Percentiles rank a stretch among this genome's conserved stretches.
These are phyloP conservation scores for Sphaerophoria rueppellii DNA, from an alignment of 2,888 invertebrate species.

Conservation along the genomic window DNA sequence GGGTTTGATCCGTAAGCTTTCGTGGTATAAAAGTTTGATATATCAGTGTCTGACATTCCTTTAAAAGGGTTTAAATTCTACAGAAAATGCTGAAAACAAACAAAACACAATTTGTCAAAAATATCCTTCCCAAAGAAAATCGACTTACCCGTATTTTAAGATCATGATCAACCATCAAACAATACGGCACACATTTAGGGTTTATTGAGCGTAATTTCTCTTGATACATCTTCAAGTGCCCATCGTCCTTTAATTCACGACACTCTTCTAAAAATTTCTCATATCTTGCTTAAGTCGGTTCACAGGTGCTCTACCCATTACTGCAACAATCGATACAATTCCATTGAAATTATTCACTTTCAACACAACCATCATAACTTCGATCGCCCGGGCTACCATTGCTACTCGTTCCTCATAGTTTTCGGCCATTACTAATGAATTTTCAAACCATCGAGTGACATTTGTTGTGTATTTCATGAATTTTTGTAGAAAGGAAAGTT, in stretches of 20 bases:
- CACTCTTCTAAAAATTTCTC: constrained; percentile 93
- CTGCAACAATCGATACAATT: constrained; percentile 95
- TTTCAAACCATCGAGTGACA: constrained; percentile 98
- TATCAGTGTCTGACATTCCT: constrained; percentile 92
- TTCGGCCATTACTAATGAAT: constrained; percentile 96
- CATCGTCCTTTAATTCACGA: constrained; percentile 91
- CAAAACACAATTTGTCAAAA: constrained; percentile 37
- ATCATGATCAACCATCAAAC: constrained; percentile 93
- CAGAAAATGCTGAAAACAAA: constrained; percentile 88
- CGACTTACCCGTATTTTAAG: constrained; percentile 89
- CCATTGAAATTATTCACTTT: constrained; percentile 99
- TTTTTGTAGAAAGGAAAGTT: constrained; percentile 94
- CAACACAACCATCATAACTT: constrained; percentile 96
- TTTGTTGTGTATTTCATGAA: constrained; percentile 98
- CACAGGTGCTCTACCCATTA: constrained; percentile 95
- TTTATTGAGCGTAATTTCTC: constrained; percentile 97
- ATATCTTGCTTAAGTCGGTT: constrained; percentile 91
- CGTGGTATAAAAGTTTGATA: constrained; percentile 95
- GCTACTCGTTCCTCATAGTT: constrained; percentile 97
- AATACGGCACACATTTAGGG: constrained; percentile 99
- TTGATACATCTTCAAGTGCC: constrained; percentile 95
- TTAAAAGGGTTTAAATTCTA: constrained; percentile 95
- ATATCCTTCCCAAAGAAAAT: neutral
- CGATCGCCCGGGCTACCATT: constrained; percentile 93
- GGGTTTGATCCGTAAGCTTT: constrained; percentile 96